Conservation (phyloP, 2,113 vertebrate species). For the Motacilla alba region DNA sequence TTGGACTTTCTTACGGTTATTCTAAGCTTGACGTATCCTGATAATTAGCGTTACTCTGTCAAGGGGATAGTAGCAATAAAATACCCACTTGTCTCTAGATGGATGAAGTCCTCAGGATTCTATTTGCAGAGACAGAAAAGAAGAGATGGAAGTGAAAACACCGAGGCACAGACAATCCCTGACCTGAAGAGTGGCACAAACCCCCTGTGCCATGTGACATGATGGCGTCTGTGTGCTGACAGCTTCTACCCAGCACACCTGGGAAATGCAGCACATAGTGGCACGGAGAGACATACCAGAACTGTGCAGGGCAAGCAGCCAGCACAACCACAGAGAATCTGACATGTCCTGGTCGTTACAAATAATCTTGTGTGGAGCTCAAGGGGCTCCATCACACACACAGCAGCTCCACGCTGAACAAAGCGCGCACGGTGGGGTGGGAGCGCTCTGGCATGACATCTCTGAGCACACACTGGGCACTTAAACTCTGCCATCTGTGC, state of each 20-base stretch:
- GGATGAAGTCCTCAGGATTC: background rate
- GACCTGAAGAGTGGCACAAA: background rate
- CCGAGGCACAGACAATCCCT: accelerated
- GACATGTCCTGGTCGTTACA: background rate
- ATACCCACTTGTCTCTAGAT: background rate
- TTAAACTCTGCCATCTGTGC: conserved; percentile 19
- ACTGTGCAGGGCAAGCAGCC: background rate
- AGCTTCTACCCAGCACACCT: background rate
- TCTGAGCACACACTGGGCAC: background rate
- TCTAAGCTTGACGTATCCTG: background rate
- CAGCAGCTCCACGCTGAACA: accelerated
- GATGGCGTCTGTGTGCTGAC: background rate
- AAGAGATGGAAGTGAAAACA: background rate
- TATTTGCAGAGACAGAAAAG: background rate
- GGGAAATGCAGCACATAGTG: background rate
- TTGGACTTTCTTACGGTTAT: background rate
- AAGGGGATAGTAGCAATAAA: background rate
- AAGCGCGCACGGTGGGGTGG: accelerated
- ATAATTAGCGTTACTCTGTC: background rate
- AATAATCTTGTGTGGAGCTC: background rate
- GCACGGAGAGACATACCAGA: background rate
- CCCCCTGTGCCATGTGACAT: accelerated
- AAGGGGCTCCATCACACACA: background rate
- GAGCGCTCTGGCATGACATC: background rate
- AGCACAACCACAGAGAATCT: accelerated